Conservation (phyloP, 2,797 vertebrate genomes). For the Natrix natrix region DNA sequence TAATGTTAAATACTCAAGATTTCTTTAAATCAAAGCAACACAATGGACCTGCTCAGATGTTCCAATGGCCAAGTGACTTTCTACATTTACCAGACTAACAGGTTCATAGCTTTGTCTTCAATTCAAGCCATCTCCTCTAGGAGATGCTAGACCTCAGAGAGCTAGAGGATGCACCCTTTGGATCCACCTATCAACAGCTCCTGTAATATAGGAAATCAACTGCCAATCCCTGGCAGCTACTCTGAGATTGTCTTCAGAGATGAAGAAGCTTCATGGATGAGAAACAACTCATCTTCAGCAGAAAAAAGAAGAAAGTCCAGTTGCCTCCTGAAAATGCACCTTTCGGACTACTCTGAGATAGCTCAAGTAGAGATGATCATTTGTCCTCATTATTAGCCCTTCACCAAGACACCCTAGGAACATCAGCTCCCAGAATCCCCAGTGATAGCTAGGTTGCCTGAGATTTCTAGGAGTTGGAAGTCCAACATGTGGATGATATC, state of each 20-base stretch:
- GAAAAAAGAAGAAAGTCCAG: too few relatives aligned
- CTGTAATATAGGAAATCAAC: neutral
- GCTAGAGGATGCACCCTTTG: neutral
- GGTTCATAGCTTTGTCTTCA: neutral
- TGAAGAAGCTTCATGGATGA: too few relatives aligned
- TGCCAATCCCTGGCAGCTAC: neutral
- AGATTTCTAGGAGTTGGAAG: neutral
- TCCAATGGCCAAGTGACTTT: neutral
- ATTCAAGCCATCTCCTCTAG: neutral
- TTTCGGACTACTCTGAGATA: neutral
- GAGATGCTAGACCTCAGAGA: neutral
- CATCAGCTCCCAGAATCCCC: neutral
- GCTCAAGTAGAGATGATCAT: neutral
- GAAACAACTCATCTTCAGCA: too few relatives aligned
- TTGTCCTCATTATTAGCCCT: neutral
- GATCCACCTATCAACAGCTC: neutral
- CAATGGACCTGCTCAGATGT: neutral
- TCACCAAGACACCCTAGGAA: neutral
- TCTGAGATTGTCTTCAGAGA: neutral
- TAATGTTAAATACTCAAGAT: too few relatives aligned
- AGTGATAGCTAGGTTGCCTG: neutral
- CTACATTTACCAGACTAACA: neutral
- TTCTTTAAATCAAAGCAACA: neutral
- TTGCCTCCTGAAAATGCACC: too few relatives aligned
- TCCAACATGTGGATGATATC: neutral